A percentile compares a stretch with the other conserved stretches of the same genome.
Evolutionary conservation across 2,888 invertebrate genomes (phyloP).

Genomic region (Scrobipalpa costella): DNA sequence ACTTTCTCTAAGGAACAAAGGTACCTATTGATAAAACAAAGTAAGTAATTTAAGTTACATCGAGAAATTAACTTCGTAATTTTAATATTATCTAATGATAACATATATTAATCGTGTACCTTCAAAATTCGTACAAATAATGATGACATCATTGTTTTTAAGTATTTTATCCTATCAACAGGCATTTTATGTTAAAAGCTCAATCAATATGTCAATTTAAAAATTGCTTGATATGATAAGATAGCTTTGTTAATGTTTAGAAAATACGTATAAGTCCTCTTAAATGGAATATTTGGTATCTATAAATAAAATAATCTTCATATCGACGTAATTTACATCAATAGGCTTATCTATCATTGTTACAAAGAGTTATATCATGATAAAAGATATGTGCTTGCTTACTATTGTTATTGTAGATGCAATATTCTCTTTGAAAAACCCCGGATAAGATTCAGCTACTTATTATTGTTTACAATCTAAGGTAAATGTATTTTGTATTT

Average conservation of each 20-base stretch:
- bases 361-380: not conserved
- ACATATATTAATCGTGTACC: too few species aligned
- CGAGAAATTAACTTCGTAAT: too few species aligned
- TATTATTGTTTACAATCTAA: not conserved
- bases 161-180: not conserved
- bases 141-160: conserved; percentile 4
- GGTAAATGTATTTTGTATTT: not conserved
- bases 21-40: too few species aligned
- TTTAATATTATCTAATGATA: too few species aligned
- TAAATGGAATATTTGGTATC: not conserved
- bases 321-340: not conserved
- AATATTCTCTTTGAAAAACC: not conserved
- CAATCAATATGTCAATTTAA: not conserved
- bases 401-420: too few species aligned
- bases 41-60: too few species aligned
- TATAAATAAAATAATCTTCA: not conserved
- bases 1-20: too few species aligned
- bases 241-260: not conserved
- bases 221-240: not conserved
- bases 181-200: not conserved
- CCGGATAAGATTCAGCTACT: not conserved
- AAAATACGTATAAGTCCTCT: not conserved
- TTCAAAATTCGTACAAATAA: not conserved
- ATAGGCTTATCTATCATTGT: not conserved
- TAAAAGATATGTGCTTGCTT: not conserved